A percentile compares a stretch with the other conserved stretches of the same genome.
Evolutionary conservation across 2,797 vertebrate genomes (phyloP).

Genomic region (Pteronotus mesoamericanus): DNA sequence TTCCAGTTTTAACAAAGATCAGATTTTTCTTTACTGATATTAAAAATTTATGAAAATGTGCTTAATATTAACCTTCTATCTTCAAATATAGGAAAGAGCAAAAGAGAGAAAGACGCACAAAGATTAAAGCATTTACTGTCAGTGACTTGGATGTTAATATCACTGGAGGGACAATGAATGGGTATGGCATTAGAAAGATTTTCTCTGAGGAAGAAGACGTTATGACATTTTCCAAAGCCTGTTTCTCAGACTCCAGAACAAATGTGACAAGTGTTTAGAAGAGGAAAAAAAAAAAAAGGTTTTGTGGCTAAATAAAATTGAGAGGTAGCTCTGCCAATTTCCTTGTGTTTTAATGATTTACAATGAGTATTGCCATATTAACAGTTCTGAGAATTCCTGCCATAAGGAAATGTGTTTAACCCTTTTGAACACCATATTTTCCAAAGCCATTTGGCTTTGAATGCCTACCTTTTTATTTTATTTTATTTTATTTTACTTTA

Average conservation of each 20-base stretch:
- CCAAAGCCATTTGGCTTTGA: neutral
- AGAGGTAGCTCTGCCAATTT: neutral
- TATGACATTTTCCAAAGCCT: neutral
- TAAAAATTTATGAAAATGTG: neutral
- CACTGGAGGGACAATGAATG: neutral
- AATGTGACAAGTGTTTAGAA: neutral
- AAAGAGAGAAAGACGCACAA: neutral
- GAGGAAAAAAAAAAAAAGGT: neutral
- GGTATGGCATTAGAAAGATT: neutral
- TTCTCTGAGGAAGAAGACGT: neutral
- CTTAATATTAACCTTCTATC: conserved; percentile 1
- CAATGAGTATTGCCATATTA: neutral
- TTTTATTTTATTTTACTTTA: neutral
- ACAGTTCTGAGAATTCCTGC: neutral
- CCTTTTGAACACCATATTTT: neutral
- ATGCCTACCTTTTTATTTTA: neutral
- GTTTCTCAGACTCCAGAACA: neutral
- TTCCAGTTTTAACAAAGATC: neutral
- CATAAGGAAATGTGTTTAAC: neutral
- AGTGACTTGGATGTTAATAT: neutral
- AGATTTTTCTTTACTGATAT: neutral
- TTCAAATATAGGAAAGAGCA: conserved; percentile 20
- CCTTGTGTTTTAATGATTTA: neutral
- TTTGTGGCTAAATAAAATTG: neutral
- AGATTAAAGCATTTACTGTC: neutral